Base-by-base conservation (phyloP, 2,113 vertebrate species). In the Carassius gibelio region DNA sequence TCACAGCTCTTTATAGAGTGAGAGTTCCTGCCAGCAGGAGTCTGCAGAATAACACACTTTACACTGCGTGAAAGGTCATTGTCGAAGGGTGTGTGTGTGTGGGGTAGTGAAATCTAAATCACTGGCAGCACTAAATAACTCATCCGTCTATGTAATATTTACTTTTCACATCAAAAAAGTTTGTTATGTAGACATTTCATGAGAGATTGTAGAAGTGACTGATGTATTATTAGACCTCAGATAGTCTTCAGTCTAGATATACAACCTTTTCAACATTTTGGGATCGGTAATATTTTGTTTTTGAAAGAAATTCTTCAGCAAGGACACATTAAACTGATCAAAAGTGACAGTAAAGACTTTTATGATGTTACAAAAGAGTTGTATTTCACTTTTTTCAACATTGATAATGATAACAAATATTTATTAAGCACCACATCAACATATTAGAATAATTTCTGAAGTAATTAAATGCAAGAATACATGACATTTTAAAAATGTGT, bases 51-150 rank as follows among this genome's bases (percentile, higher is more conserved):
- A 75, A 84, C 72, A 84, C 59, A 77, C 17, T 78, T 87, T 84
- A 79, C 64, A 79, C 83, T 82, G 17, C 5, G 52, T 52, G 30
- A 84, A 89, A 89, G 86, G 86, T 89, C 81, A 84, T 23, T 26
- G 75, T 57, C 45, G 45, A 52, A 66, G 75, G 14, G 62, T 61
- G 79, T 38, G 61, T 79, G 55, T 21, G 48, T 1, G 30, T 30
- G 30, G 57, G 57, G 50, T 79, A 81, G 69, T 80, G 82, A 87
- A 85, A 83, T 68, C 71, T 83, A 89, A 87, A 82, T 81, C 84
- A 42, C 50, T 52, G 21, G 48, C 68, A 42, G 42, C 68, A 62
- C 61, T n/a, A 30, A 82, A 69, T 80, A 68, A 69, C 80, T 26
- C 7, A 36, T 15, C 55, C 8, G 4, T 71, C 7, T 21, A 42